Evolutionary conservation across 2,113 vertebrate genomes (phyloP).

Genomic region (Chaetodon auriga): DNA sequence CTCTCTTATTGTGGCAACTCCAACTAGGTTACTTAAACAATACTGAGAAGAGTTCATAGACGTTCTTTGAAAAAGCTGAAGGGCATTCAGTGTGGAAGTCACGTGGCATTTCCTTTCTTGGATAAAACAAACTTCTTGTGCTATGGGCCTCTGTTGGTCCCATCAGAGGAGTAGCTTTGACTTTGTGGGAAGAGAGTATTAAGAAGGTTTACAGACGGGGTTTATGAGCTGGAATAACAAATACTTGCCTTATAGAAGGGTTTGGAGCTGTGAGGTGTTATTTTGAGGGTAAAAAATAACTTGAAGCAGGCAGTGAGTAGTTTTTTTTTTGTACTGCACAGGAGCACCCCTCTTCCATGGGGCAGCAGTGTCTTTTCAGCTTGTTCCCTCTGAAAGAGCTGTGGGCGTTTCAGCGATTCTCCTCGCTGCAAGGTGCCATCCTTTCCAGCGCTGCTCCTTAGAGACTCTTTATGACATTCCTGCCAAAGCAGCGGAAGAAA

Average conservation of each 20-base stretch:
- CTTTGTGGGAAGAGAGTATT: constrained; percentile 24
- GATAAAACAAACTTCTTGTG: constrained; percentile 61
- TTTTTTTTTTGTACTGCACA: not conserved
- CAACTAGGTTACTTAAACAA: constrained; percentile 72
- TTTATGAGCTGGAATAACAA: constrained; percentile 12
- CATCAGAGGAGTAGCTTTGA: constrained; percentile 44
- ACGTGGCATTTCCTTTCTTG: constrained; percentile 61
- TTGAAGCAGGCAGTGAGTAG: not conserved
- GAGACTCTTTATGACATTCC: constrained; percentile 66
- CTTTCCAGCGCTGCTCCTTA: constrained; percentile 41
- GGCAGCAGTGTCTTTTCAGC: constrained; percentile 40
- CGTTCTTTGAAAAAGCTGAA: constrained; percentile 56
- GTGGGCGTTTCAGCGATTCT: constrained; percentile 85
- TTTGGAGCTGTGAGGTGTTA: not conserved
- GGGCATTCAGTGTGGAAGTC: constrained; percentile 60
- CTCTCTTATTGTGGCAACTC: constrained; percentile 55
- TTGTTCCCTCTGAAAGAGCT: constrained; percentile 70
- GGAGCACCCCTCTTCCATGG: not conserved
- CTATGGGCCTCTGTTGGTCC: constrained; percentile 7
- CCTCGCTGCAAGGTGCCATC: constrained; percentile 85
- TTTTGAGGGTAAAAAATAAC: constrained; percentile 3
- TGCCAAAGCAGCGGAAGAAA: constrained; percentile 50
- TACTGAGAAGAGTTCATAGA: constrained; percentile 74
- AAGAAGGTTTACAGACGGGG: constrained; percentile 19
- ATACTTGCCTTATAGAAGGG: not conserved